Evolutionary conservation across 37 sponge, comb jelly and placozoan genomes (phyloP).

Genomic region (Ianthella basta): DNA sequence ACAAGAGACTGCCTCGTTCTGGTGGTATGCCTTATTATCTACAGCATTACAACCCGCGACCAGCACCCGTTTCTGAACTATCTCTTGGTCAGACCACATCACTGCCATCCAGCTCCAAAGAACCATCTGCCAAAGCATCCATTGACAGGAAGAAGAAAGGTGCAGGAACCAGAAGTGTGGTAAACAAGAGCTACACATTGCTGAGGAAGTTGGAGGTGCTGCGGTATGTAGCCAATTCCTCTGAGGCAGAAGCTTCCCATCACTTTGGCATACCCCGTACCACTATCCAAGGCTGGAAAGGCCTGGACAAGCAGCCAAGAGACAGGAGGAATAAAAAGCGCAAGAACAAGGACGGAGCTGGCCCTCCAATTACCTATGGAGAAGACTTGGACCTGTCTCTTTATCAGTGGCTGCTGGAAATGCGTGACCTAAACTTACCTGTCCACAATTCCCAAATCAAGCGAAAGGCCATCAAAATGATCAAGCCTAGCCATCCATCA

Average conservation of each 20-base stretch:
- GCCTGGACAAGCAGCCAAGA: neutral
- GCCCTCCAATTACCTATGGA: neutral
- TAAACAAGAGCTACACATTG: conserved; percentile 22
- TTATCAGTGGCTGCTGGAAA: conserved; percentile 31
- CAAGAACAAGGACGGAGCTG: conserved; percentile 17
- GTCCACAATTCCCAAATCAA: conserved; percentile 2
- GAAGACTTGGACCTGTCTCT: conserved; percentile 25
- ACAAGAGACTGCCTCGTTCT: conserved; percentile 15
- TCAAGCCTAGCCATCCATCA: neutral
- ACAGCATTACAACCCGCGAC: conserved; percentile 16
- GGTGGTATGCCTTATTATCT: conserved; percentile 20
- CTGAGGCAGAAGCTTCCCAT: neutral
- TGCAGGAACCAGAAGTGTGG: conserved; percentile 24
- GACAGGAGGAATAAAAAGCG: neutral
- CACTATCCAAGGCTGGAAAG: neutral
- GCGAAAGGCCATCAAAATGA: neutral
- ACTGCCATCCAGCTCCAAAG: conserved; percentile 26
- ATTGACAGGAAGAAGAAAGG: conserved; percentile 4
- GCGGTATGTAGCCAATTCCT: neutral
- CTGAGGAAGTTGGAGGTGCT: neutral
- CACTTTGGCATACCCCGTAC: neutral
- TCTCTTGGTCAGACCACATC: neutral
- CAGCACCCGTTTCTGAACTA: conserved; percentile 1
- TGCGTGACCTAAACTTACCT: conserved; percentile 20
- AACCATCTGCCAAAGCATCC: neutral